These are phyloP conservation scores for Cyaniris semiargus DNA, from an alignment of 2,888 invertebrate species.

Conservation along the genomic window DNA sequence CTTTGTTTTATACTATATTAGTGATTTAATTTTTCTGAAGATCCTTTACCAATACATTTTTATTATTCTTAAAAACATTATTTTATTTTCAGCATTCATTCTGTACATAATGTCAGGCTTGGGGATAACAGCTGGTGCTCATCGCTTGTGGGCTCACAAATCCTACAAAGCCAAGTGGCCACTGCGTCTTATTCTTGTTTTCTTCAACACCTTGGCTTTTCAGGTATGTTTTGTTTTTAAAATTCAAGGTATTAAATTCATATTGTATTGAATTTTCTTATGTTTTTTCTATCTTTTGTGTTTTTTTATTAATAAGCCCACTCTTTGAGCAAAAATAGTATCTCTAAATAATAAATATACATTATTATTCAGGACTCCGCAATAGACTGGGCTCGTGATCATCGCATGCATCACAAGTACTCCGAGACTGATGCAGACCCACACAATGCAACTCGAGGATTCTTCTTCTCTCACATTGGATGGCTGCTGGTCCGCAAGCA, in stretches of 20 bases:
- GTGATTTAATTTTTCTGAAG: not conserved
- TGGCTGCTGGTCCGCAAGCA: slow-evolving; percentile 96
- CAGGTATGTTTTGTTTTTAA: slow-evolving; percentile 82
- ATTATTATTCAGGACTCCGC: slow-evolving; percentile 82
- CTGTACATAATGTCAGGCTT: slow-evolving; percentile 90
- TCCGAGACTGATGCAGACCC: slow-evolving; percentile 97
- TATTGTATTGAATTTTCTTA: not conserved
- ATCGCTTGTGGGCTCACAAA: slow-evolving; percentile 97
- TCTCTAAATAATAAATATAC: not conserved
- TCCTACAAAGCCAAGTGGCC: slow-evolving; percentile 97
- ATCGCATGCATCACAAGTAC: slow-evolving; percentile 95
- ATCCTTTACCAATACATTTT: not conserved
- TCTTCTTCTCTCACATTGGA: slow-evolving; percentile 97
- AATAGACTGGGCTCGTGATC: slow-evolving; percentile 89
- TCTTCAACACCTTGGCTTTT: slow-evolving; percentile 94
- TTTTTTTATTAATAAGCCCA: too few relatives aligned
- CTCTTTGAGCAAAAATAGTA: too few relatives aligned
- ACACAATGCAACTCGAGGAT: slow-evolving; percentile 94
- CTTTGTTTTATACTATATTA: too few relatives aligned
- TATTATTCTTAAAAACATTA: not conserved
- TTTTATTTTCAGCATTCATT: slow-evolving; percentile 79
- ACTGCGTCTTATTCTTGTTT: slow-evolving; percentile 87
- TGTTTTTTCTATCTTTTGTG: too few relatives aligned
- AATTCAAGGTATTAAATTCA: not conserved
- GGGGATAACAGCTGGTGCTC: slow-evolving; percentile 98